Evolutionary conservation across 2,113 vertebrate genomes (phyloP), one percentile per base, ranked within the genome.

Genomic region (Lepus americanus): DNA sequence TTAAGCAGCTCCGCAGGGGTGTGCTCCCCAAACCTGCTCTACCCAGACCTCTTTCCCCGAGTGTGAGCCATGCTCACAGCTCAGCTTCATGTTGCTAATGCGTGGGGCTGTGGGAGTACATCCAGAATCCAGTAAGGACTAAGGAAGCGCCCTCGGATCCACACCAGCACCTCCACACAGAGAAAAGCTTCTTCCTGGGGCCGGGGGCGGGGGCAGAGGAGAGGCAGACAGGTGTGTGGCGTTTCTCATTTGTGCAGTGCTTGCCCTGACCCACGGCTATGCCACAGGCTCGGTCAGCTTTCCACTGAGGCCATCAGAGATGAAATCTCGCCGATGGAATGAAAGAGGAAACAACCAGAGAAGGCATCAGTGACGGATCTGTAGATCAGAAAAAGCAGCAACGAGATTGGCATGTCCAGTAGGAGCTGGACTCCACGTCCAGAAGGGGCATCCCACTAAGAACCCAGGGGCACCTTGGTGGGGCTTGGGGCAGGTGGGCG

Each of bases 21-120:
- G 85, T 64, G 76, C 77, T 87, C 55, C 29, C 4, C 84, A 94
- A 39, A 77, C 36, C 55, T 29, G 67, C 13, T 63, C 72, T 70
- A 51, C 25, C 16, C 81, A 83, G 66, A 76, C 61, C 22, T 76
- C 63, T 19, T 74, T 91, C 88, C 85, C 90, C 88, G 88, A 64
- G 59, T 29, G 31, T 78, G 76, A 92, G 82, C 69, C 23, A 4
- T 5, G 83, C 93, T 59, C 80, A 78, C 20, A 16, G 92, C 85
- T 92, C 88, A 74, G 95, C 96, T 97, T 93, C 81, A 33, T 66
- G 87, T 96, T 95, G 90, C 92, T 96, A 95, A 96, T 93, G 94
- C 90, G 84, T 22, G 85, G 95, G 95, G 90, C 87, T 87, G 97
- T 85, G 92, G 84, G 72, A 73, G 69, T 66, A 36, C 88, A 90